Percentiles rank a stretch among this genome's conserved stretches.
These are phyloP conservation scores for Anas bernieri DNA, from an alignment of 2,797 vertebrate species.

Conservation along the genomic window DNA sequence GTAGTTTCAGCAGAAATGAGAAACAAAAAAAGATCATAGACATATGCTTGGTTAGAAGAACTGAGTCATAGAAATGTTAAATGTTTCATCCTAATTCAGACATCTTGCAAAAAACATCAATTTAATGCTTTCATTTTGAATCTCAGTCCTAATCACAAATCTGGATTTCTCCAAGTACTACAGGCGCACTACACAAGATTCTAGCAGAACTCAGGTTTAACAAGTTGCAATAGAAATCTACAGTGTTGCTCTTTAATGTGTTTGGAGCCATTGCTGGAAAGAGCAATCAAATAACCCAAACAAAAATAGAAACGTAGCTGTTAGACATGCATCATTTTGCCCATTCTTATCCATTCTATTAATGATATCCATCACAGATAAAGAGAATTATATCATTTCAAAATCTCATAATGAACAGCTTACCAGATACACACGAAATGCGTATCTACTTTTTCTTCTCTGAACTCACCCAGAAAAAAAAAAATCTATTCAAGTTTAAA, in stretches of 20 bases:
- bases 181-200: accelerated
- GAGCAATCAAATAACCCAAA: background rate
- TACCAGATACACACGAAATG: background rate
- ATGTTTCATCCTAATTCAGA: background rate
- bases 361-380: background rate
- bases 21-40: background rate
- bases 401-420: background rate
- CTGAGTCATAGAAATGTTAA: background rate
- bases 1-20: background rate
- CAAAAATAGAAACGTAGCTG: background rate
- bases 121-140: background rate
- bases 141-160: background rate
- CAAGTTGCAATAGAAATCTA: background rate
- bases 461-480: background rate
- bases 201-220: background rate
- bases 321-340: background rate
- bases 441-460: background rate
- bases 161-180: background rate
- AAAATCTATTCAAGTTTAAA: background rate
- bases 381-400: background rate
- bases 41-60: accelerated
- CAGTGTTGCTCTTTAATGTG: background rate
- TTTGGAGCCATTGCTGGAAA: background rate
- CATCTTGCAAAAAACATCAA: background rate
- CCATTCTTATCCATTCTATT: background rate